phyloP scores from a whole-genome alignment of 2,797 vertebrate species.

The Huso huso region DNA sequence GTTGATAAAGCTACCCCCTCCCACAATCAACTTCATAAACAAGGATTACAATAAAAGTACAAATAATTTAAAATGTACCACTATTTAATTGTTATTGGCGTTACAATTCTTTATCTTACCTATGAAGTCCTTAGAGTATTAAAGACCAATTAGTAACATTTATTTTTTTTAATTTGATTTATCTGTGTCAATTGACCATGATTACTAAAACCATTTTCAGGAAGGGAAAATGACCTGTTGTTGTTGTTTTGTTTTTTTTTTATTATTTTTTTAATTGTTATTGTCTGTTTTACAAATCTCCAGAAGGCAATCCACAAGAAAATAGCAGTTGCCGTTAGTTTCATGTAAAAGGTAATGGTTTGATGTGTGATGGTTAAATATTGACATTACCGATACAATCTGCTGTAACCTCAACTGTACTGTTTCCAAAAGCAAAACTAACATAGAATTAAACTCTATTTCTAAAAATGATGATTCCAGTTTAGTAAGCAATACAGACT shows the following conservation, averaged over 20 bases:
- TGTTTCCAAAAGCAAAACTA: too few relatives aligned
- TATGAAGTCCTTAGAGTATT: constrained; percentile 50
- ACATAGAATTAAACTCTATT: too few relatives aligned
- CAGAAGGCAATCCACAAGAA: background rate
- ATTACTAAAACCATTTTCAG: background rate
- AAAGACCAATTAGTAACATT: constrained; percentile 50
- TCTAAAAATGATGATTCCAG: too few relatives aligned
- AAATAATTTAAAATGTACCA: constrained; percentile 38
- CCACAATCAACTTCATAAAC: constrained; percentile 38
- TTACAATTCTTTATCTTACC: constrained; percentile 45
- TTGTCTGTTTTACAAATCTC: background rate
- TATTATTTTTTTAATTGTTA: background rate
- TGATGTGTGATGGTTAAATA: too few relatives aligned
- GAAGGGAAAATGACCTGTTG: too few relatives aligned
- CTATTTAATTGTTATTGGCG: constrained; percentile 44
- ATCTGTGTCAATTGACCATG: constrained; percentile 18
- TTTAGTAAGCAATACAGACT: too few relatives aligned
- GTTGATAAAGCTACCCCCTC: too few relatives aligned
- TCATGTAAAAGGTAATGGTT: too few relatives aligned
- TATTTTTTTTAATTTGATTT: constrained; percentile 40
- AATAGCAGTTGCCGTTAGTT: background rate
- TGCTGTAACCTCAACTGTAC: too few relatives aligned
- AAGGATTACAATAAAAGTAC: constrained; percentile 37
- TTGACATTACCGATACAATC: background rate
- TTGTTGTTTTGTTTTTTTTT: too few relatives aligned